Base-by-base conservation (phyloP, 2,797 vertebrate species). In the Karalla daura region DNA sequence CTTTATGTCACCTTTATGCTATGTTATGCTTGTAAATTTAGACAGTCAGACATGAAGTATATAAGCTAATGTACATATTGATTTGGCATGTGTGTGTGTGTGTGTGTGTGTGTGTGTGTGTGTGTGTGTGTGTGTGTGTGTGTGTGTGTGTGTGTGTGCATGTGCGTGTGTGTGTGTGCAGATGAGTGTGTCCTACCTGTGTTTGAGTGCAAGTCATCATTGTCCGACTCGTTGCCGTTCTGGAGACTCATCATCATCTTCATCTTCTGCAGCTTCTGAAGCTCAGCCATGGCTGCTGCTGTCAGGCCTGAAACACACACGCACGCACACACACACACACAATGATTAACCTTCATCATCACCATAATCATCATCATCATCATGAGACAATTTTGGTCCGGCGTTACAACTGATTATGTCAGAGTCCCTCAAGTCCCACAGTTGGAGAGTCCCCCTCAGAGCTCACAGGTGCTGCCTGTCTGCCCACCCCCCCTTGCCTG, bases 221-320 rank as follows among this genome's bases (percentile, higher is more conserved):
- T 94, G 72, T 98, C 96, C 0, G 95, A 97, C 85, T 98, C 96
- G 0, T 95, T 94, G 51, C 95, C 94, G 25, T 96, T 96, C 56
- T 97, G 96, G 32, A 97, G 92, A 70, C 93, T 95, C 79, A 96
- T 97, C 94, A 96, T 95, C 62, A 97, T 93, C 78, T 97, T 97
- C 95, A 98, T 96, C 67, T 97, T 98, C 90, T 97, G 96, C 1
- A 98, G 89, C 77, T 97, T 98, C 93, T 97, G 95, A 2, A 96
- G 95, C 75, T 97, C 96, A 0, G 96, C 96, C 95, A 98, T 96
- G 49, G 95, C 95, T 61, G 95, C 96, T 0, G 96, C 95, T 27
- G 95, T 97, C 80, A 98, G 88, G 41, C 96, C 96, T 97, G 84
- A 5, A 41, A 35, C 28, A 77, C 50, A 70, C 52, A 79, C 44